Conservation (phyloP, 35 echinoderm and acorn worm species). For the Holothuria glaberrima region DNA sequence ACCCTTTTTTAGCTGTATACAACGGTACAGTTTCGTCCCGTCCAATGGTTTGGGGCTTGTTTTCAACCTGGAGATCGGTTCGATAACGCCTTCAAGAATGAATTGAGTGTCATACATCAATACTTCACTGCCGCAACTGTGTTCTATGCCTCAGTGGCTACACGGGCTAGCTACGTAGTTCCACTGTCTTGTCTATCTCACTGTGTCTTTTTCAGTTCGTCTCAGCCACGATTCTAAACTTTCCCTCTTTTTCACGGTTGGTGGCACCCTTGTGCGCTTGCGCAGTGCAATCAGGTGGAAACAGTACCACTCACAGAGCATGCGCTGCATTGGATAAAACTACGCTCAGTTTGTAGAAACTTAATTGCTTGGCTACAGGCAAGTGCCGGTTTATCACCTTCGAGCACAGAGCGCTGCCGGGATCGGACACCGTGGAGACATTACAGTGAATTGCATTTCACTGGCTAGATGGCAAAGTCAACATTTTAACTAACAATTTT, state of each 20-base stretch:
- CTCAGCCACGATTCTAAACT: conserved; percentile 23
- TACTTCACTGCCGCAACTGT: conserved; percentile 5
- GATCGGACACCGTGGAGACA: conserved; percentile 26
- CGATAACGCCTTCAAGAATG: conserved; percentile 45
- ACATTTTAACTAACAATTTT: no score
- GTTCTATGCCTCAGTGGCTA: conserved; percentile 18
- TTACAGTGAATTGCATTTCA: neutral
- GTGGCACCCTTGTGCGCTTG: conserved; percentile 33
- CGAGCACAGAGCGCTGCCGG: conserved; percentile 21
- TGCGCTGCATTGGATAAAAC: neutral
- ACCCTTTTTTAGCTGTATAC: conserved; percentile 30
- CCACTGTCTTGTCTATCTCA: no score
- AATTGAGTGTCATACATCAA: conserved; percentile 30
- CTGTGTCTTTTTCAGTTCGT: conserved; percentile 7
- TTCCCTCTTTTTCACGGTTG: conserved; percentile 44
- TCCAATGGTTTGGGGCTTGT: conserved; percentile 25
- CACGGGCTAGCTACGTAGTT: no score
- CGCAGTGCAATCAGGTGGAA: conserved; percentile 50
- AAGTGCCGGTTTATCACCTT: conserved; percentile 50
- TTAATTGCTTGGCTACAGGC: conserved; percentile 40
- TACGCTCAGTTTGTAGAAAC: conserved; percentile 22
- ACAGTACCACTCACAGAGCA: conserved; percentile 7
- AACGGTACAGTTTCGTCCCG: conserved; percentile 37
- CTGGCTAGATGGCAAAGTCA: no score
- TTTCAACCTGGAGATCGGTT: neutral